Conservation (phyloP, 2,113 vertebrate genomes). For the Spheniscus mendiculus region DNA sequence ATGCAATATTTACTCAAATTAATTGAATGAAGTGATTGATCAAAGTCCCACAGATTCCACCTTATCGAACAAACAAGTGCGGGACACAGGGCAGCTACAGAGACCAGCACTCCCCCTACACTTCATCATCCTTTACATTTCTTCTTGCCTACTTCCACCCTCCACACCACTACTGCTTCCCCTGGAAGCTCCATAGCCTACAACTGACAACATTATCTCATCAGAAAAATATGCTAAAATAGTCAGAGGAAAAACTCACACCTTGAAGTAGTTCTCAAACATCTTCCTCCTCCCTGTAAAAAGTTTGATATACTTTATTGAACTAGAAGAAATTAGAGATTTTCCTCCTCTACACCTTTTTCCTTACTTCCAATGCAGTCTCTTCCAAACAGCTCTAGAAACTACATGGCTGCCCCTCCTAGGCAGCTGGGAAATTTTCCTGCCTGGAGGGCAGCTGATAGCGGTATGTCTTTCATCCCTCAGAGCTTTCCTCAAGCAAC, state of each 20-base stretch:
- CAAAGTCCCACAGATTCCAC: not conserved
- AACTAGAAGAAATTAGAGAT: not conserved
- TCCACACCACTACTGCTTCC: not conserved
- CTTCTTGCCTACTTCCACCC: not conserved
- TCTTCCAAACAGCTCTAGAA: not conserved
- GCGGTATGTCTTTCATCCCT: not conserved
- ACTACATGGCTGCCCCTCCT: not conserved
- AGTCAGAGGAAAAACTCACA: not conserved
- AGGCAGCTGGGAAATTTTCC: not conserved
- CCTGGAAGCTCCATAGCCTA: not conserved
- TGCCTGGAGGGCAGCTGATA: not conserved
- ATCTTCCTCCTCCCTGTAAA: not conserved
- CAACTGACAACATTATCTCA: not conserved
- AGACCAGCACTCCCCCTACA: not conserved
- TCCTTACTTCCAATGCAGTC: not conserved
- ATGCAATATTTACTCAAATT: not conserved
- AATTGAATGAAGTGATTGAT: not conserved
- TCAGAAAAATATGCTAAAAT: not conserved
- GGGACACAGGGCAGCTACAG: not conserved
- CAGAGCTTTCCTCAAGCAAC: not conserved
- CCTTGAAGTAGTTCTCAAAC: not conserved
- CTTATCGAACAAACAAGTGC: accelerated
- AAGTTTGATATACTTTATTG: not conserved
- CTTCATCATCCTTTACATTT: not conserved
- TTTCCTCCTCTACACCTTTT: not conserved